Base-by-base conservation (phyloP, 1,140 invertebrate genomes). In the Camponotus vicinus region DNA sequence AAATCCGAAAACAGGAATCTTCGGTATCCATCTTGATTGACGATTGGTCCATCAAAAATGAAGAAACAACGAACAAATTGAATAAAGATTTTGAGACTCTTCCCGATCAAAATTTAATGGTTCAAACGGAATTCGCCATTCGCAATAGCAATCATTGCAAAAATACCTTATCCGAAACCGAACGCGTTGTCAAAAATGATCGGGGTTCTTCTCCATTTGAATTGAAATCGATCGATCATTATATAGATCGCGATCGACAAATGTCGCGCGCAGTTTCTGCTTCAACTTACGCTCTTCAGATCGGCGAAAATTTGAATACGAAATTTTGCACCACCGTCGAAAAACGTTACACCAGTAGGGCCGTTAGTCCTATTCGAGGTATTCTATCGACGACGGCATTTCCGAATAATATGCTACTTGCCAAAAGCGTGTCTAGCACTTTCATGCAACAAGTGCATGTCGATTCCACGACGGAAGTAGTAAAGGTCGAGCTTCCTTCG, bases 281-380 rank as follows among this genome's bases (percentile, higher is more conserved):
- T 5, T 67, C 69, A n/a, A 18, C 21, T 40, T 49, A 32, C 40
- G 37, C 32, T 0, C 70, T 87, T 8, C 37, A 78, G 18, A 18
- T 86, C 15, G 66, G 52, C 8, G 42, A 73, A 34, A 73, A 71
- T 1, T 59, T 83, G 13, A 89, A 89, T 15, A 86, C 86, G 18
- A 40, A 86, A 32, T 40, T 80, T 45, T 37, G 37, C 1, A 32
- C 79, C 0, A 75, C 57, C 0, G 9, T 82, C 7, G 75, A 85
- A 13, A 66, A 88, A 37, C 80, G 6, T 13, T 89, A 57, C 32
- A 34, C 27, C 9, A 63, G 0, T 27, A 13, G 61, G 52, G 75
- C 63, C 27, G 11, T 52, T 6, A 73, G 40, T 42, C 76, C 84
- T 55, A 75, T 85, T 78, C 45, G 18, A 11, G 21, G 59, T 32